Percentiles rank a stretch among this genome's conserved stretches.
These are phyloP conservation scores for Tetragnatha montana DNA, from an alignment of 2,888 invertebrate genomes.

Conservation along the genomic window DNA sequence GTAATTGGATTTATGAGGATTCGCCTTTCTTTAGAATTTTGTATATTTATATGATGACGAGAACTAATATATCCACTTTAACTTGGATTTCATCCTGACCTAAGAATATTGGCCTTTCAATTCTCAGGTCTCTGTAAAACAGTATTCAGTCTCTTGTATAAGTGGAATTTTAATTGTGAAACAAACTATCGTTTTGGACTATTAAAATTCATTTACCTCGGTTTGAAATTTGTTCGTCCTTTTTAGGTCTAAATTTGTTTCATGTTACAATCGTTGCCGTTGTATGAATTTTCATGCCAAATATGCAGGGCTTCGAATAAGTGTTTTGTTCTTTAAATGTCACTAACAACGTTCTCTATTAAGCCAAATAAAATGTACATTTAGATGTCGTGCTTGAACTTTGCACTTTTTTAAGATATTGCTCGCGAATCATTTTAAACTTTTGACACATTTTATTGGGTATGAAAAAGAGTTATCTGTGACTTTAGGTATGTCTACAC, in stretches of 20 bases:
- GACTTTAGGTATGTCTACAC: constrained; percentile 5
- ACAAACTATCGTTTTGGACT: neutral
- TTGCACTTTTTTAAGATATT: constrained; percentile 22
- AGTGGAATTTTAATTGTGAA: neutral
- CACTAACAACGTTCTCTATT: constrained; percentile 29
- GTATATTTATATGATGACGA: too few relatives aligned
- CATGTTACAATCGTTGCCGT: neutral
- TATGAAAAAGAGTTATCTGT: neutral
- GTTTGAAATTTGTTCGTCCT: neutral
- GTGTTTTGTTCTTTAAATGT: constrained; percentile 26
- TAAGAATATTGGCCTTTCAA: neutral
- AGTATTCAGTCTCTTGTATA: neutral
- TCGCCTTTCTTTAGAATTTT: too few relatives aligned
- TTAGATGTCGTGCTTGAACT: constrained; percentile 14
- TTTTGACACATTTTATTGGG: constrained; percentile 38
- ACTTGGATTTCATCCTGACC: neutral
- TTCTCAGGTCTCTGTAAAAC: neutral
- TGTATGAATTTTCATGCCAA: neutral
- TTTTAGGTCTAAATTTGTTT: neutral
- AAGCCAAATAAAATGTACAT: constrained; percentile 25
- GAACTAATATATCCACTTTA: too few relatives aligned
- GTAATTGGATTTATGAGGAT: too few relatives aligned
- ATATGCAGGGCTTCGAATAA: constrained; percentile 9
- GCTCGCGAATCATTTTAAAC: constrained; percentile 38
- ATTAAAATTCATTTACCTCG: neutral